phyloP scores from a whole-genome alignment of 1,140 invertebrate genomes.

The Conus betulinus region DNA sequence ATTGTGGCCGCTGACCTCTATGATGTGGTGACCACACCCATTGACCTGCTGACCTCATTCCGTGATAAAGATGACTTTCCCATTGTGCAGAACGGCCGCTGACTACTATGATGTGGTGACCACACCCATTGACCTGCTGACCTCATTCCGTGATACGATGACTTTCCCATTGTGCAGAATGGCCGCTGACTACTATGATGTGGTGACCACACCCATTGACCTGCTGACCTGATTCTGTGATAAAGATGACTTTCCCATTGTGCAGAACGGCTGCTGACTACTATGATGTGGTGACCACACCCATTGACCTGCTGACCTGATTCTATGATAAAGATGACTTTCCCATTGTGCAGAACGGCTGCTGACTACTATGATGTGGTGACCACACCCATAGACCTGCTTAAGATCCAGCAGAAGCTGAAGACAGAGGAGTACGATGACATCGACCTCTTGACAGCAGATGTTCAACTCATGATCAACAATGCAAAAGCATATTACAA shows the following conservation, averaged over 20 bases:
- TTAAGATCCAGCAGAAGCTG: conserved; percentile 96
- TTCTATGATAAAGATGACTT: too few relatives aligned
- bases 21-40: conserved; percentile 88
- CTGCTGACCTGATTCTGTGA: conserved; percentile 79
- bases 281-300: conserved; percentile 85
- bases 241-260: conserved; percentile 81
- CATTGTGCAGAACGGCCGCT: conserved; percentile 1
- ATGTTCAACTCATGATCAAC: conserved; percentile 92
- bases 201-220: conserved; percentile 93
- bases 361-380: conserved; percentile 82
- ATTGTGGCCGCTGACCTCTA: conserved; percentile 77
- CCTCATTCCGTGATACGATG: neutral
- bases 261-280: conserved; percentile 77
- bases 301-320: conserved; percentile 89
- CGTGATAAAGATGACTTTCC: too few relatives aligned
- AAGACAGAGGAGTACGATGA: conserved; percentile 94
- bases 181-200: conserved; percentile 78
- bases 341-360: conserved; percentile 66
- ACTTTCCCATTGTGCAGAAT: conserved; percentile 58
- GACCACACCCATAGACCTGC: conserved; percentile 92
- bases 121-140: too few relatives aligned
- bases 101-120: conserved; percentile 50
- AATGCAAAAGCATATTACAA: conserved; percentile 98
- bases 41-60: conserved; percentile 85
- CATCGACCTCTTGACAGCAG: conserved; percentile 91